Evolutionary conservation across 2,888 invertebrate species (phyloP).

Genomic region (Agrochola macilenta): DNA sequence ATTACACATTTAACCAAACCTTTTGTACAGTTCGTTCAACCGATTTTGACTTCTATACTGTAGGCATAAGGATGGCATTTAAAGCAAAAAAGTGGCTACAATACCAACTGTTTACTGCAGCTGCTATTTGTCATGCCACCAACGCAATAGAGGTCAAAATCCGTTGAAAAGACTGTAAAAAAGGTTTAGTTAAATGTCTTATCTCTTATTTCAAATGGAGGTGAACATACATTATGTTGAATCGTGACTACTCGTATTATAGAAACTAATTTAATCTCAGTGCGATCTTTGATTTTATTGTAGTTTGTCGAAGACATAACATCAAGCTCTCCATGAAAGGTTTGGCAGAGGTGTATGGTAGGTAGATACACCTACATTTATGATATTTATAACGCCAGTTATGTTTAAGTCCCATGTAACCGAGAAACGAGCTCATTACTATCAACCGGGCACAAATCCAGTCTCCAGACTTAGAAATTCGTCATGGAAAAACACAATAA

Average conservation of each 20-base stretch:
- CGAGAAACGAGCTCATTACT: neutral
- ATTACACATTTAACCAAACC: too few relatives aligned
- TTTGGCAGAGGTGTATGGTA: neutral
- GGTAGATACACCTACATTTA: neutral
- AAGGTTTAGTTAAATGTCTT: too few relatives aligned
- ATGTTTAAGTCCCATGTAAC: neutral
- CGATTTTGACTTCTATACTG: too few relatives aligned
- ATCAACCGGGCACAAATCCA: neutral
- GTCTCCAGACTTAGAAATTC: neutral
- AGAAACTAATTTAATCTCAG: constrained; percentile 3
- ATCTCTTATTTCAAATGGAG: neutral
- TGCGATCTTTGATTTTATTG: neutral
- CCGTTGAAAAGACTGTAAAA: too few relatives aligned
- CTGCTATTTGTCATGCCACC: too few relatives aligned
- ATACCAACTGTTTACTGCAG: too few relatives aligned
- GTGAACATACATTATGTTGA: constrained; percentile 24
- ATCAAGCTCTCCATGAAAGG: neutral
- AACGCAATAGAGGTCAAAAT: too few relatives aligned
- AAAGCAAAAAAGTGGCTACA: too few relatives aligned
- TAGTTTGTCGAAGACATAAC: neutral
- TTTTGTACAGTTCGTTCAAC: too few relatives aligned
- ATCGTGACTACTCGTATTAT: constrained; percentile 12
- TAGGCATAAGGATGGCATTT: too few relatives aligned
- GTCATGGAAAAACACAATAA: neutral
- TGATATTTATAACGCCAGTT: neutral